Percentiles rank a stretch among this genome's conserved stretches.
Conservation (phyloP, 2,113 vertebrate genomes). For the Anthoscopus minutus region DNA sequence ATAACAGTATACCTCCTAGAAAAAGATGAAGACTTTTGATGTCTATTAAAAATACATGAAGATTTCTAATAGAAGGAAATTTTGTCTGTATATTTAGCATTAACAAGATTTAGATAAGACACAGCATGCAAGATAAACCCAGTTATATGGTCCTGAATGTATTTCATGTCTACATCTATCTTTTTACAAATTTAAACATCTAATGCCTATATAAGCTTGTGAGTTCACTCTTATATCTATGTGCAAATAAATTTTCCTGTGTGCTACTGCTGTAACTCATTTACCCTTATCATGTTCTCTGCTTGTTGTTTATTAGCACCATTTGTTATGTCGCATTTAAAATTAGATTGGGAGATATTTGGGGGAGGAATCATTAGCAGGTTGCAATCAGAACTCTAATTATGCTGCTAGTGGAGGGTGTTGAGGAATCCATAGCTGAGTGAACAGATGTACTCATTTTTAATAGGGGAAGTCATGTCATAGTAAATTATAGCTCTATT, state of each 20-base stretch:
- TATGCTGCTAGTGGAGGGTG: slow-evolving; percentile 26
- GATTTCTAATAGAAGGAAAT: neutral
- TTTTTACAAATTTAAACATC: neutral
- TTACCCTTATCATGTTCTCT: neutral
- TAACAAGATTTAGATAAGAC: neutral
- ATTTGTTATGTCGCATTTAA: slow-evolving; percentile 34
- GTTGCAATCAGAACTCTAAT: slow-evolving; percentile 51
- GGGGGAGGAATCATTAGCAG: slow-evolving; percentile 36
- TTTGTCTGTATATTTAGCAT: neutral
- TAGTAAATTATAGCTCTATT: slow-evolving; percentile 14
- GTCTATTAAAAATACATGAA: neutral
- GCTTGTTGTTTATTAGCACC: slow-evolving; percentile 16
- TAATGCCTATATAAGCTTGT: neutral
- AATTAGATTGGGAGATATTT: slow-evolving; percentile 47
- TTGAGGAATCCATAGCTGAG: slow-evolving; percentile 24
- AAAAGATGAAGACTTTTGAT: neutral
- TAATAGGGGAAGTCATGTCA: slow-evolving; percentile 19
- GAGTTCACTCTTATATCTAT: neutral
- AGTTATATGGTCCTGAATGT: neutral
- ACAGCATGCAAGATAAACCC: neutral
- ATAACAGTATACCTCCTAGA: neutral
- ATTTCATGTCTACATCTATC: neutral
- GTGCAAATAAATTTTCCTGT: neutral
- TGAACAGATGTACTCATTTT: slow-evolving; percentile 39
- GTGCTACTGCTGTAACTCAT: neutral